These are phyloP conservation scores for Ommatoiulus sabulosus DNA, from an alignment of 2,888 invertebrate genomes.

Conservation along the genomic window DNA sequence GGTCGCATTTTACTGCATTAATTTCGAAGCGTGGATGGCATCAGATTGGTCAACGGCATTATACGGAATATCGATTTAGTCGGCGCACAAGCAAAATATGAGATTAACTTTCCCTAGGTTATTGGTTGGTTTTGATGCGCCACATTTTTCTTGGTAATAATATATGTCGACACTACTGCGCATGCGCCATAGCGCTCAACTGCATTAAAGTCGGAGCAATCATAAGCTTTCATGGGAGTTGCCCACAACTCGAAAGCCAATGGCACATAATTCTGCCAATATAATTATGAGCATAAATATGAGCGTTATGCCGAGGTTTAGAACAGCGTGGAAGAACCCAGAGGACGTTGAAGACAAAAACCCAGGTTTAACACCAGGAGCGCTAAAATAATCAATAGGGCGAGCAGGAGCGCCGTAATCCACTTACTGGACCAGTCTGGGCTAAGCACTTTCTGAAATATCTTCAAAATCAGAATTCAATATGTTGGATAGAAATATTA, in stretches of 20 bases:
- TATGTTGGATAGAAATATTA: no score
- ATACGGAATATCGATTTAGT: conserved; percentile 22
- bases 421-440: not conserved
- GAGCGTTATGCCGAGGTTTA: not conserved
- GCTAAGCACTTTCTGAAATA: no score
- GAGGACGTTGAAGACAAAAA: no score
- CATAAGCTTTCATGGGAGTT: conserved; percentile 38
- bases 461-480: no score
- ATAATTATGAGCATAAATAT: not conserved
- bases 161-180: conserved; percentile 16
- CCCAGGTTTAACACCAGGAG: no score
- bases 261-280: conserved; percentile 11
- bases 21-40: not conserved
- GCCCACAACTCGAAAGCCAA: not conserved
- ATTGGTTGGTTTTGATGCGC: conserved; percentile 43
- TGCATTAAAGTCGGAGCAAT: conserved; percentile 4
- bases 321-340: not conserved
- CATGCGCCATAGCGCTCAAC: not conserved
- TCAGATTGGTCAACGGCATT: conserved; percentile 32
- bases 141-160: conserved; percentile 43
- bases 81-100: conserved; percentile 38
- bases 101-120: conserved; percentile 41
- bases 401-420: not conserved
- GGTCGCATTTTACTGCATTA: conserved; percentile 44
- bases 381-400: no score